phyloP scores from a whole-genome alignment of 2,888 invertebrate genomes.

The Microchrysa polita region DNA sequence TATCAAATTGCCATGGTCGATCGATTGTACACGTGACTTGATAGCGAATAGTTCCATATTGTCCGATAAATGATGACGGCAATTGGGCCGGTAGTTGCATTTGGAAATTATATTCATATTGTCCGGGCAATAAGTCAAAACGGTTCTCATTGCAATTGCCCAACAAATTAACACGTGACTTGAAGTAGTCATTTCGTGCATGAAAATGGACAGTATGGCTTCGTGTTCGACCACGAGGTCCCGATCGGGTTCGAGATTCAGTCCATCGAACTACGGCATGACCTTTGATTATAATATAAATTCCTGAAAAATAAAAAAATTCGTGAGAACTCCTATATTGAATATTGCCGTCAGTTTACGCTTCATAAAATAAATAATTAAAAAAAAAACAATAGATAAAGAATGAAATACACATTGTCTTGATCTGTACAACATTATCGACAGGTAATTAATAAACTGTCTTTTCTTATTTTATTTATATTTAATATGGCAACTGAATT shows the following conservation, averaged over 20 bases:
- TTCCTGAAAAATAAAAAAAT: not conserved
- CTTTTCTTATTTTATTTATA: too few species aligned
- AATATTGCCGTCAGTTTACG: too few species aligned
- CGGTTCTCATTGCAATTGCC: slow-evolving; percentile 68
- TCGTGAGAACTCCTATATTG: too few species aligned
- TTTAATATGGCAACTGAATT: too few species aligned
- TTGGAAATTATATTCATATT: slow-evolving; percentile 78
- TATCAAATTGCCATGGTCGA: slow-evolving; percentile 86
- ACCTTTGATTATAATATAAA: not conserved
- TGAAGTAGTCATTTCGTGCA: slow-evolving; percentile 58
- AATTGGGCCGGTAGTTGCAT: slow-evolving; percentile 69
- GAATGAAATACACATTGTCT: too few species aligned
- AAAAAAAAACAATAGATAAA: not conserved
- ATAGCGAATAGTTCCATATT: slow-evolving; percentile 79
- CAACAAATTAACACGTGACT: slow-evolving; percentile 58
- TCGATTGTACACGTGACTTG: slow-evolving; percentile 80
- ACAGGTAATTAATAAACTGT: too few species aligned
- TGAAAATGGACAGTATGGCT: slow-evolving; percentile 57
- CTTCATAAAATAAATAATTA: too few species aligned
- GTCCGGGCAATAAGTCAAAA: slow-evolving; percentile 75
- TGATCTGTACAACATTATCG: too few species aligned
- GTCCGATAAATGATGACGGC: slow-evolving; percentile 82
- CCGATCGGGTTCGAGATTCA: not conserved
- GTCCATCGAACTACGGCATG: not conserved
- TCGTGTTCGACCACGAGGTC: not conserved